Conservation (phyloP, 2,797 vertebrate genomes). For the Nasua narica region DNA sequence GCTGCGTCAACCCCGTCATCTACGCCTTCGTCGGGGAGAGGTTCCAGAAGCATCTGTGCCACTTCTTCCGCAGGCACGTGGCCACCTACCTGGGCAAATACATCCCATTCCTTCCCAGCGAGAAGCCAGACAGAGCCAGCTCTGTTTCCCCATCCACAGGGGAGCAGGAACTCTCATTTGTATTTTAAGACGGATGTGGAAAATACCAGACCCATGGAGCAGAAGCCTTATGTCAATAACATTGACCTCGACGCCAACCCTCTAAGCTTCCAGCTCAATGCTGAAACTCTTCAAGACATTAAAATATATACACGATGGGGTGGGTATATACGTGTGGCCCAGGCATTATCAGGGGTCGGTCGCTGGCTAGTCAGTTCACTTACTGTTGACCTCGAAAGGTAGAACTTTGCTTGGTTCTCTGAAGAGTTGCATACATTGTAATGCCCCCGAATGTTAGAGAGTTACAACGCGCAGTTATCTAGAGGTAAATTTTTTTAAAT, state of each 20-base stretch:
- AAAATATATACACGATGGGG: neutral
- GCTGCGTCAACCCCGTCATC: constrained; percentile 92
- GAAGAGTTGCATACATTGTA: neutral
- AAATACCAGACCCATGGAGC: neutral
- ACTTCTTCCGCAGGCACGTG: constrained; percentile 75
- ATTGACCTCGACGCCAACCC: neutral
- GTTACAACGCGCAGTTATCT: neutral
- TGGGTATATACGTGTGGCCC: fast-evolving
- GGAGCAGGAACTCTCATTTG: constrained; percentile 79
- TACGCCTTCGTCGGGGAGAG: constrained; percentile 92
- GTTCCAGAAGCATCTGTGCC: constrained; percentile 86
- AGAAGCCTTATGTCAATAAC: neutral
- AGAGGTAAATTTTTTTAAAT: neutral
- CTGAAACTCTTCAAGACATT: neutral
- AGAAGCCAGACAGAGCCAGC: constrained; percentile 77
- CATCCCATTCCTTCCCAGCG: constrained; percentile 63
- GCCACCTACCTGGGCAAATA: constrained; percentile 64
- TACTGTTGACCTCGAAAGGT: neutral
- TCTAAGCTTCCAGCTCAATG: neutral
- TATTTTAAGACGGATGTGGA: constrained; percentile 56
- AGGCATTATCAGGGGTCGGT: neutral
- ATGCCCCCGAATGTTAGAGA: neutral
- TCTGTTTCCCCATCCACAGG: constrained; percentile 81
- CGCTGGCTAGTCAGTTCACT: neutral
- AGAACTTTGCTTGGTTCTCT: constrained; percentile 34